phyloP scores from a whole-genome alignment of 2,888 invertebrate species.

The Penaeus monodon region DNA sequence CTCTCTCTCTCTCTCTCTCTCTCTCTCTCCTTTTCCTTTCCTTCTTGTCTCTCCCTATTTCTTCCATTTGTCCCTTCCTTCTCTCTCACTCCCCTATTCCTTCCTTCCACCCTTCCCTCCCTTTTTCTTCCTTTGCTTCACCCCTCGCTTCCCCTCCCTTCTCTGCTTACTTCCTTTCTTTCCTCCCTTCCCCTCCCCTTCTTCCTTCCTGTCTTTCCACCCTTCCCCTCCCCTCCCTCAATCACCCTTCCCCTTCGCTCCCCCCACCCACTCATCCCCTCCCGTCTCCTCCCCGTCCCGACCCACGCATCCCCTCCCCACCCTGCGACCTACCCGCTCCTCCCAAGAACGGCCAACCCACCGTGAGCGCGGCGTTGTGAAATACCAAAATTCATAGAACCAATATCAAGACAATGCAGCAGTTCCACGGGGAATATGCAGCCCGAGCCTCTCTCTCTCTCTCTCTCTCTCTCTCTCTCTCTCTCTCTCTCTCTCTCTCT shows the following conservation, averaged over 20 bases:
- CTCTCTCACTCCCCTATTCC: not conserved
- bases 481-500: no score
- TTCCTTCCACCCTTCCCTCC: not conserved
- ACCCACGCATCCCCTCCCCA: no score
- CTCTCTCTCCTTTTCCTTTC: no score
- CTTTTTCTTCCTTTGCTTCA: not conserved
- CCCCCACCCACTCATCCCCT: no score
- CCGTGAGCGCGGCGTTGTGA: not conserved
- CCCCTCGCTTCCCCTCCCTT: not conserved
- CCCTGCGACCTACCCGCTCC: no score
- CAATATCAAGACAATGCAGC: not conserved
- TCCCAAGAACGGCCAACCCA: no score
- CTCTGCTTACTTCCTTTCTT: not conserved
- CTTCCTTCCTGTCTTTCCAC: not conserved
- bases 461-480: not conserved
- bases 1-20: no score
- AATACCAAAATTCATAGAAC: not conserved
- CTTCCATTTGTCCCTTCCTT: no score
- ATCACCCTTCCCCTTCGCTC: not conserved
- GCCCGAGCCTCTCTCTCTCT: not conserved
- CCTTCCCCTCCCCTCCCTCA: not conserved
- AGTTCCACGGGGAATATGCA: no score
- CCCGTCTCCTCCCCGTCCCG: no score
- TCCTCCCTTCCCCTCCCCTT: no score
- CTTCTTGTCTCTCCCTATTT: no score